Evolutionary conservation across 2,797 vertebrate species (phyloP).

Genomic region (Pygocentrus nattereri): DNA sequence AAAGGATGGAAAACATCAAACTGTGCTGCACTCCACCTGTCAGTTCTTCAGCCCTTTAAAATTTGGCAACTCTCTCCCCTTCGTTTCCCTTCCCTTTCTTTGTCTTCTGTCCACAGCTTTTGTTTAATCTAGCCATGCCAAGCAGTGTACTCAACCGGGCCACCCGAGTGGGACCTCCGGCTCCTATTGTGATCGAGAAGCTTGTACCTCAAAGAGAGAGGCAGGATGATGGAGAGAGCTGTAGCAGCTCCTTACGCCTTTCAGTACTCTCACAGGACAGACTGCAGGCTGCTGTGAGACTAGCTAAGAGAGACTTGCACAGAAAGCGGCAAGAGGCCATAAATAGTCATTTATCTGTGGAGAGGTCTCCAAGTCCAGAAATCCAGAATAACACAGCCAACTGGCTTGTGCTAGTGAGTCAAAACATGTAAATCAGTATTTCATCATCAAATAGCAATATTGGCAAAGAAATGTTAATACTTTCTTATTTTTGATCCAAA

Average conservation of each 20-base stretch:
- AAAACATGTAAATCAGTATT: not conserved
- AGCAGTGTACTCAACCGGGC: constrained; percentile 81
- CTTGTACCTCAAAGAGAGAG: constrained; percentile 66
- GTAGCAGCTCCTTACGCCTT: constrained; percentile 80
- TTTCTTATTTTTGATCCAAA: constrained; percentile 15
- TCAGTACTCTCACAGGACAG: constrained; percentile 90
- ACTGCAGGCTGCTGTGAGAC: constrained; percentile 83
- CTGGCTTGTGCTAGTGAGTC: constrained; percentile 58
- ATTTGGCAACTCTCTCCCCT: not conserved
- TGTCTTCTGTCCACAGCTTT: constrained; percentile 78
- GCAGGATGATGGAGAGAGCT: constrained; percentile 58
- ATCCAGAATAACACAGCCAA: constrained; percentile 55
- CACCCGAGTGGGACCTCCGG: constrained; percentile 77
- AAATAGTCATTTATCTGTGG: constrained; percentile 49
- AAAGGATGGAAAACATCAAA: too few species aligned
- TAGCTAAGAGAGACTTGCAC: constrained; percentile 89
- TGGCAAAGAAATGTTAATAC: not conserved
- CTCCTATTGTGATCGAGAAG: constrained; percentile 90
- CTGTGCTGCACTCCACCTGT: too few species aligned
- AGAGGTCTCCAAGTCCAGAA: constrained; percentile 44
- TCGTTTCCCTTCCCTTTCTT: not conserved
- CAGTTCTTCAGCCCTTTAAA: too few species aligned
- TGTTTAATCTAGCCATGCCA: constrained; percentile 85
- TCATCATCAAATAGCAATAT: not conserved
- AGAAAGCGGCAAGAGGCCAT: constrained; percentile 70